A percentile compares a stretch with the other conserved stretches of the same genome.
phyloP scores from a whole-genome alignment of 2,113 vertebrate species.

The Muntiacus muntjak region DNA sequence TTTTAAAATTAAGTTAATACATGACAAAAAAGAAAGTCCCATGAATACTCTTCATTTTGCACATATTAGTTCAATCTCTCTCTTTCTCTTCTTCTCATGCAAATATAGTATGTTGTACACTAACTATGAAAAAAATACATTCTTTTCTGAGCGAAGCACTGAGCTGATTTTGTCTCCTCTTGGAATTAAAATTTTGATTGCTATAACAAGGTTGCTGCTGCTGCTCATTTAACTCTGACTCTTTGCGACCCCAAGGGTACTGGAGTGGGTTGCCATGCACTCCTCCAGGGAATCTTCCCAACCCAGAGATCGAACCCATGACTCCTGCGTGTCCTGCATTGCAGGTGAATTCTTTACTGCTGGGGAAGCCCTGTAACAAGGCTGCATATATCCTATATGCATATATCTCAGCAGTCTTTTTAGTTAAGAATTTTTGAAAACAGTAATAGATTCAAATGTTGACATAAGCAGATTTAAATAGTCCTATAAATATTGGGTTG shows the following conservation, averaged over 20 bases:
- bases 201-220: not conserved
- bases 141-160: not conserved
- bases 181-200: not conserved
- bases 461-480: not conserved
- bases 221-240: not conserved
- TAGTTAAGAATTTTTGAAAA: not conserved
- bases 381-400: not conserved
- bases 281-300: not conserved
- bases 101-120: not conserved
- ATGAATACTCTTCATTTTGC: not conserved
- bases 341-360: not conserved
- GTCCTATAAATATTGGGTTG: not conserved
- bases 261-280: not conserved
- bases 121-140: not conserved
- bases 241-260: not conserved
- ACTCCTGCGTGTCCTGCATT: not conserved
- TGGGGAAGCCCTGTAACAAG: not conserved
- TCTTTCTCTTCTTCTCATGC: not conserved
- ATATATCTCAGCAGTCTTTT: not conserved
- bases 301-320: not conserved
- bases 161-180: not conserved
- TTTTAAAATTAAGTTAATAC: not conserved
- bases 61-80: not conserved
- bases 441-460: not conserved
- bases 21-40: not conserved